Conservation (phyloP, 2,113 vertebrate genomes). For the Naja naja region DNA sequence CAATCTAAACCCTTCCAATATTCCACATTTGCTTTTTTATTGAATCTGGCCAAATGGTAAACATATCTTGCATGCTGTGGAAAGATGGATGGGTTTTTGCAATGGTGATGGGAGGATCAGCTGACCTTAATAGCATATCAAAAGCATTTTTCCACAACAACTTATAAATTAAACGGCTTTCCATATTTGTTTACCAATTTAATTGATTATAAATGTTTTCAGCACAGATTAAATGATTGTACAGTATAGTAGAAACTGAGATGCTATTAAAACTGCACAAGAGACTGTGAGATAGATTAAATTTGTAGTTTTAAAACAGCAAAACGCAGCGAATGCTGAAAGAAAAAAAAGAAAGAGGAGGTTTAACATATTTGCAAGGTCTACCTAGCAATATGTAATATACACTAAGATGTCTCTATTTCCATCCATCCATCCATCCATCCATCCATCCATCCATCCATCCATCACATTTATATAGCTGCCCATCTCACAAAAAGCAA, state of each 20-base stretch:
- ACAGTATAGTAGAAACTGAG: neutral
- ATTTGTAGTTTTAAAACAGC: constrained; percentile 30
- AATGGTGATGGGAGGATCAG: neutral
- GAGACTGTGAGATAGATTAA: neutral
- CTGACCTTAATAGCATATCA: neutral
- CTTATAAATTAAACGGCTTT: neutral
- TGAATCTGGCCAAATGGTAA: neutral
- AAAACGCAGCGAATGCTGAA: constrained; percentile 50
- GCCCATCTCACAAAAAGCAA: neutral
- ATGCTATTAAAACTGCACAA: neutral
- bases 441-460: neutral
- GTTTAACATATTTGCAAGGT: neutral
- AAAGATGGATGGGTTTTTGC: neutral
- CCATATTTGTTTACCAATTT: neutral
- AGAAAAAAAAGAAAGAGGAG: constrained; percentile 5
- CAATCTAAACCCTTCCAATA: neutral
- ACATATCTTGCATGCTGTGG: neutral
- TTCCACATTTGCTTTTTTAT: neutral
- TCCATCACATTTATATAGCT: neutral
- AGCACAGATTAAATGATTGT: neutral
- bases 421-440: neutral
- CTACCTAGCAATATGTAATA: neutral
- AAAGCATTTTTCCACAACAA: neutral
- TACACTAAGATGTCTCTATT: neutral
- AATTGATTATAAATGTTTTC: neutral